Base-by-base conservation (phyloP, 2,797 vertebrate genomes). In the Peromyscus eremicus region DNA sequence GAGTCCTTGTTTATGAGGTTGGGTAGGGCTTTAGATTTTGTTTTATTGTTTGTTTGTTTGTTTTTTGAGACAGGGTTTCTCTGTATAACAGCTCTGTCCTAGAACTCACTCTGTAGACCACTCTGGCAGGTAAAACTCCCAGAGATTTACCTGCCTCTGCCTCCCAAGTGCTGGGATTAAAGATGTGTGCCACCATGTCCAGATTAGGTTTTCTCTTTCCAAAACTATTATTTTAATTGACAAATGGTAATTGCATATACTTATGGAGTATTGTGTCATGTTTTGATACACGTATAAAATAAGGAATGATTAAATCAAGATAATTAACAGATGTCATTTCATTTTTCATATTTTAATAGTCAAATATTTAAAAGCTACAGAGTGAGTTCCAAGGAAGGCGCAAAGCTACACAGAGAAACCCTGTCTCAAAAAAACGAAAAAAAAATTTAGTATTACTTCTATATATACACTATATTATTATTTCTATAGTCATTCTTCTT, bases 151-250 rank as follows among this genome's bases (percentile, higher is more conserved):
- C 25, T 62, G 80, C n/a, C 57, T 82, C 4, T 82, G 23, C 55
- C 37, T 62, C 80, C 57, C 13, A 62, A 82, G 37, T 62, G 23
- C 57, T 82, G n/a, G 37, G n/a, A 62, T 82, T 62, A 29, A 60
- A 57, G 23, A n/a, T 4, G 1, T 82, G n/a, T 27, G 37, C 37
- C 25, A 40, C n/a, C n/a, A 27, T 82, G 80, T 62, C 80, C 25
- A 62, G 57, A 37, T 82, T 82, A 82, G 37, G 29, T 57, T 91
- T 82, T 62, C 55, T 62, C 62, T 89, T 75, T 40, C 23, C 8
- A 60, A 88, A 88, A 75, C 9, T 88, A 73, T 57, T 71, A 87
- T 86, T 87, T 71, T 73, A 88, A 86, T 34, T 88, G 70, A 17
- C 52, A 75, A 88, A 75, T 88, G 32, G 46, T 49, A 88, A 43